Conservation (phyloP, 2,888 invertebrate genomes). For the Drosophila pseudotakahashii region DNA sequence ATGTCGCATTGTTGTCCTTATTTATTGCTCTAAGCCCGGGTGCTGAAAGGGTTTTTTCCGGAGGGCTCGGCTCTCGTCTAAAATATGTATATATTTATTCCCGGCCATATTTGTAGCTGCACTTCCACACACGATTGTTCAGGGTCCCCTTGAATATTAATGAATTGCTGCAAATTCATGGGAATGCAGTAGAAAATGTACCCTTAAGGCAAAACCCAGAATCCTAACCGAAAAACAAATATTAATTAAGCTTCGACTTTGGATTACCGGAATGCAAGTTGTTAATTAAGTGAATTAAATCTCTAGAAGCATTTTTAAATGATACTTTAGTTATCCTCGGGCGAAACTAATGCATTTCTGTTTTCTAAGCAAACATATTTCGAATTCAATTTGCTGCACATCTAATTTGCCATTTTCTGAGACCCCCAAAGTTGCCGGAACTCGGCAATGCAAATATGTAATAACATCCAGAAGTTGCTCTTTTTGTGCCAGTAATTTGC, state of each 20-base stretch:
- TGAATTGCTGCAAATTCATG: conserved; percentile 75
- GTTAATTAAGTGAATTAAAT: conserved; percentile 63
- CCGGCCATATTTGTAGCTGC: conserved; percentile 27
- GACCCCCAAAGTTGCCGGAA: conserved; percentile 32
- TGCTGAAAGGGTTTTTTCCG: conserved; percentile 61
- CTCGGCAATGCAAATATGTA: conserved; percentile 27
- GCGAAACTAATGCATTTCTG: neutral
- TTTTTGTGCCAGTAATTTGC: conserved; percentile 39
- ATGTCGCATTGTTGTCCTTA: conserved; percentile 60
- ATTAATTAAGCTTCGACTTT: conserved; percentile 62
- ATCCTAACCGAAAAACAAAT: conserved; percentile 33
- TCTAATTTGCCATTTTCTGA: conserved; percentile 51
- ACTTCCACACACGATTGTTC: conserved; percentile 35
- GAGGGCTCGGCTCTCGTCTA: neutral
- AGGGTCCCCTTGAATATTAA: conserved; percentile 65
- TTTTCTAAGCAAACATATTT: conserved; percentile 34
- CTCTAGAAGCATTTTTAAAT: conserved; percentile 38
- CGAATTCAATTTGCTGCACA: conserved; percentile 52
- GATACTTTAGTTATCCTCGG: neutral
- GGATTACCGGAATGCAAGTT: conserved; percentile 20
- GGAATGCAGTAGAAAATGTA: conserved; percentile 36
- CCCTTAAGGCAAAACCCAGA: conserved; percentile 6
- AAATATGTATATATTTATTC: conserved; percentile 43
- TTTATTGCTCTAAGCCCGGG: conserved; percentile 57
- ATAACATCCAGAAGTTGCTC: conserved; percentile 34